Evolutionary conservation across 2,113 vertebrate genomes (phyloP), one percentile per base, ranked within the genome.

Genomic region (Zingel zingel): DNA sequence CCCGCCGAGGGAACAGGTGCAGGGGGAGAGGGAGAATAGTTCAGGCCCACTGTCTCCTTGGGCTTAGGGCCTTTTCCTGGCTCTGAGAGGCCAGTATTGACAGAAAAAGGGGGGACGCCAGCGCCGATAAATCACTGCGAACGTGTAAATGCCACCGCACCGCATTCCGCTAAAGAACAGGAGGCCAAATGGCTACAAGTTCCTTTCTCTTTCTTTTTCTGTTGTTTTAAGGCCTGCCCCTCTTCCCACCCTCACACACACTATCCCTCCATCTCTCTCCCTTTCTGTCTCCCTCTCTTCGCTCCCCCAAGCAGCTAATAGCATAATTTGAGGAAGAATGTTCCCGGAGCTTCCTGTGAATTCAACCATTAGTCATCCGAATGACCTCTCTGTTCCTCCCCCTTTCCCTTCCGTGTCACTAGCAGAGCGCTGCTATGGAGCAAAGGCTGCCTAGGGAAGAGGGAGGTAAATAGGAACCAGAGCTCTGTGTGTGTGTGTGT

Each of bases 261-360:
- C 70, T 57, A 77, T 77, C 27, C 53, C 85, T 66, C 63, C 69
- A 36, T 43, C 50, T 77, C 74, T 54, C 36, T 27, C 73, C 54
- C 33, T 51, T 68, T 45, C 72, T 61, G 56, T 53, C 73, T 74
- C 66, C 50, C 58, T 79, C 62, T 81, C 77, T 81, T 66, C 57
- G 79, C 88, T 89, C 81, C 88, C 88, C 82, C 75, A 85, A 92
- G 87, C 95, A 96, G 96, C 96, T 98, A 97, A 98, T 97, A 96
- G 97, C 97, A 98, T 98, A 97, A 98, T 98, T 97, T 97, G 96
- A 97, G 96, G 95, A 97, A 97, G 97, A 98, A 98, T 97, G 96
- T 95, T 97, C 95, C 94, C 92, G 95, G 97, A 97, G 98, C 97
- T 98, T 98, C 97, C 97, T 98, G 97, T 96, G 96, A 98, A 97